Conservation (phyloP, 2,888 invertebrate genomes). For the Eupithecia subfuscata region DNA sequence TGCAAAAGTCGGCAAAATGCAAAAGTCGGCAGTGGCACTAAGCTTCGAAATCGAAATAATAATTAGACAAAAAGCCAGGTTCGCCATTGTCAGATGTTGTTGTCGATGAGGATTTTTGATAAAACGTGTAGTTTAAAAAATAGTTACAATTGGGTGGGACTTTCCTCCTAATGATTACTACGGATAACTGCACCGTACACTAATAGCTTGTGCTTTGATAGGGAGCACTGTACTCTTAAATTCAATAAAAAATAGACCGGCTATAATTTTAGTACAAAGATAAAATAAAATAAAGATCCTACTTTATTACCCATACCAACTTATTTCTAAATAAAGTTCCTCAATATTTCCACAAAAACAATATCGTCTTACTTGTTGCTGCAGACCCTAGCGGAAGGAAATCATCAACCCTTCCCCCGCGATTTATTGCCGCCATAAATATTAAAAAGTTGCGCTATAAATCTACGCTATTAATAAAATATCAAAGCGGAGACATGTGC, state of each 20-base stretch:
- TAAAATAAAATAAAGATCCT: not conserved
- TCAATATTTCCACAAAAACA: slow-evolving; percentile 38
- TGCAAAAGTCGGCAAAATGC: too few relatives aligned
- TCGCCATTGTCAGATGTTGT: not conserved
- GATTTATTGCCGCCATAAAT: slow-evolving; percentile 82
- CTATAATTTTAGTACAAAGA: too few relatives aligned
- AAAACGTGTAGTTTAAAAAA: not conserved
- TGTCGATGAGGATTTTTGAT: not conserved
- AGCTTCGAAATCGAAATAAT: too few relatives aligned
- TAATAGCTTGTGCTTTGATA: not conserved
- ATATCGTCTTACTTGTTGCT: slow-evolving; percentile 73
- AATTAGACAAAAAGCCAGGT: not conserved
- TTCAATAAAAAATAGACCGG: too few relatives aligned
- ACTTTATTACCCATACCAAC: not conserved
- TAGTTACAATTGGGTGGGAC: not conserved
- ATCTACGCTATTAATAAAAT: slow-evolving; percentile 79
- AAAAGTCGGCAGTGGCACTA: too few relatives aligned
- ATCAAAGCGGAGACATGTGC: slow-evolving; percentile 53
- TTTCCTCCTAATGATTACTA: not conserved
- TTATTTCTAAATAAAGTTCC: not conserved
- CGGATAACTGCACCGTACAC: not conserved
- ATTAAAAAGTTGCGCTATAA: slow-evolving; percentile 82
- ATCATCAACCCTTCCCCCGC: slow-evolving; percentile 77
- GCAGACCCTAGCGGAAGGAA: slow-evolving; percentile 63
- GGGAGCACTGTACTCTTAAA: not conserved